These are phyloP conservation scores for Fragum sueziense DNA, from an alignment of 2,888 invertebrate species.

Conservation along the genomic window DNA sequence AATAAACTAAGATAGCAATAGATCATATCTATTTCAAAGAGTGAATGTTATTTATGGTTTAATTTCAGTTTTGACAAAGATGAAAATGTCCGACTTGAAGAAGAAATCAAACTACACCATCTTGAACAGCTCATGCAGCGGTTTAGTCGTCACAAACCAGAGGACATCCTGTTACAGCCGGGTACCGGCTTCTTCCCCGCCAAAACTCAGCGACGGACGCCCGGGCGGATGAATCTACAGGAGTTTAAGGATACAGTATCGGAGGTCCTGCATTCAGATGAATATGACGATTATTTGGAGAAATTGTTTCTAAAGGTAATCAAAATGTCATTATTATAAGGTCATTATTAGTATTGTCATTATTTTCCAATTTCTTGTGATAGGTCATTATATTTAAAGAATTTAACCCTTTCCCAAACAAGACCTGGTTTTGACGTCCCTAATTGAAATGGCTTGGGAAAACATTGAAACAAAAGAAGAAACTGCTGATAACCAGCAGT, in stretches of 20 bases:
- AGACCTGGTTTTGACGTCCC: too few relatives aligned
- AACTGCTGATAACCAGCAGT: too few relatives aligned
- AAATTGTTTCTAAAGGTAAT: conserved; percentile 80
- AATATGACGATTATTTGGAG: conserved; percentile 80
- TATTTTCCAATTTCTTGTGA: too few relatives aligned
- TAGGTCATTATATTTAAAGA: too few relatives aligned
- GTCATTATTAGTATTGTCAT: too few relatives aligned
- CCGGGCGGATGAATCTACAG: conserved; percentile 78
- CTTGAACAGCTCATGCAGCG: conserved; percentile 78
- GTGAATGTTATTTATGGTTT: too few relatives aligned
- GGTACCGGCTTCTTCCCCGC: conserved; percentile 73
- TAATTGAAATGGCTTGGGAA: too few relatives aligned
- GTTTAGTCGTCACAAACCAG: conserved; percentile 76
- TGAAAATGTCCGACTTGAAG: conserved; percentile 78
- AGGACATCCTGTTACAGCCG: conserved; percentile 69
- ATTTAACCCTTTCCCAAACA: too few relatives aligned
- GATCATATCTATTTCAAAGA: too few relatives aligned
- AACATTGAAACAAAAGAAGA: too few relatives aligned
- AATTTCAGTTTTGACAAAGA: conserved; percentile 75
- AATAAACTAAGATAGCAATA: too few relatives aligned
- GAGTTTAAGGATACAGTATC: conserved; percentile 80
- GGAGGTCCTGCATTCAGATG: conserved; percentile 76
- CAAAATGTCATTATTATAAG: too few relatives aligned
- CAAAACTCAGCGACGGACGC: conserved; percentile 70
- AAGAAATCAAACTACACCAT: conserved; percentile 79